These are phyloP conservation scores for Meloidogyne floridensis DNA, from an alignment of 1,140 invertebrate species.

Conservation along the genomic window DNA sequence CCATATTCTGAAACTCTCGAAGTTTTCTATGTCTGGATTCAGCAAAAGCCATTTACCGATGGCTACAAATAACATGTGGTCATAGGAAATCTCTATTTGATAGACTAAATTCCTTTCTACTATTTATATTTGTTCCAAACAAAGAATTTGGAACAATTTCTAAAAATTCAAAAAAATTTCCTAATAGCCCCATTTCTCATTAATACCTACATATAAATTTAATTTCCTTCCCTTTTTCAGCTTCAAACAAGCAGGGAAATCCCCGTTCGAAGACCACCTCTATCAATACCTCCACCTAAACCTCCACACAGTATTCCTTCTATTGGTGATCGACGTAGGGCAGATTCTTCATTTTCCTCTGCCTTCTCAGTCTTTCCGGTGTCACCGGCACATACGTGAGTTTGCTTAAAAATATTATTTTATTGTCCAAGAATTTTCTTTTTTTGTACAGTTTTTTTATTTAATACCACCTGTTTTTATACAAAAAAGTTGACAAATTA, in stretches of 20 bases:
- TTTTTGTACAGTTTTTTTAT: too few species aligned
- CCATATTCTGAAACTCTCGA: too few species aligned
- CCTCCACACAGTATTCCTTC: background rate
- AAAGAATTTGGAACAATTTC: too few species aligned
- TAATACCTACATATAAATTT: background rate
- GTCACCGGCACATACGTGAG: background rate
- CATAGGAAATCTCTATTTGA: too few species aligned
- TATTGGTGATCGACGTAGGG: background rate
- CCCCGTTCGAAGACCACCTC: background rate
- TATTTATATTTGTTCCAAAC: too few species aligned
- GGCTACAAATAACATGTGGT: too few species aligned
- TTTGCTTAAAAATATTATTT: background rate
- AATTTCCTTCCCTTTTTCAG: background rate
- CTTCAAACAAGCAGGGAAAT: constrained; percentile 1
- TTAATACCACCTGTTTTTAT: too few species aligned
- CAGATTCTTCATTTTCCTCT: constrained; percentile 4
- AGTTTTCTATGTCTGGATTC: too few species aligned
- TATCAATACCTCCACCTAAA: constrained; percentile 4
- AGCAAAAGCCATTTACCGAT: too few species aligned
- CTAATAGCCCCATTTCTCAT: background rate
- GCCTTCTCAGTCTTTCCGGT: background rate
- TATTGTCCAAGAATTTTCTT: background rate
- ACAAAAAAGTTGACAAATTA: too few species aligned
- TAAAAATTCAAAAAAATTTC: too few species aligned
- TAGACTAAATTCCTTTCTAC: too few species aligned